These are phyloP conservation scores for Pangasianodon gigas DNA, from an alignment of 2,113 vertebrate species.

Conservation along the genomic window DNA sequence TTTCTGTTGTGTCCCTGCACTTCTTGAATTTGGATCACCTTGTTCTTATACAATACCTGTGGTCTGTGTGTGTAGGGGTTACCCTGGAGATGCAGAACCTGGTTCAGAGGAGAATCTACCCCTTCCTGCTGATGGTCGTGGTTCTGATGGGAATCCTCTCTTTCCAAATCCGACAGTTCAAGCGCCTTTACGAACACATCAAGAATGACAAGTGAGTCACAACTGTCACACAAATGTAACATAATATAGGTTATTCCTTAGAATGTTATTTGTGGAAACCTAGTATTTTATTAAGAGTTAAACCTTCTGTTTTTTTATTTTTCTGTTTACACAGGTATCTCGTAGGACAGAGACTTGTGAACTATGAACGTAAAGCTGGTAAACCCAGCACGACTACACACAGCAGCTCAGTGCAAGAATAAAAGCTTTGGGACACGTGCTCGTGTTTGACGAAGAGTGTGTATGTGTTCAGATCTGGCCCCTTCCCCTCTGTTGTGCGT, in stretches of 20 bases:
- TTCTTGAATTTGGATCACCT: not conserved
- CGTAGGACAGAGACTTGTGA: conserved; percentile 96
- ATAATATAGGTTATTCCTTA: not conserved
- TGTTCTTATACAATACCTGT: not conserved
- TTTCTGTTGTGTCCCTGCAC: not conserved
- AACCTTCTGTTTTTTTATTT: not conserved
- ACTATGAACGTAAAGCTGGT: conserved; percentile 92
- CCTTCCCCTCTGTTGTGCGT: conserved; percentile 38
- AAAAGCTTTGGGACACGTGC: conserved; percentile 40
- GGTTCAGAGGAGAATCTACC: conserved; percentile 96
- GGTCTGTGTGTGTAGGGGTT: conserved; percentile 77
- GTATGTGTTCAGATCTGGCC: not conserved
- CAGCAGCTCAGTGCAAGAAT: conserved; percentile 84
- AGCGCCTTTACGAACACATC: conserved; percentile 99
- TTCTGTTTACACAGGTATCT: conserved; percentile 81
- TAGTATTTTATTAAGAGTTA: not conserved
- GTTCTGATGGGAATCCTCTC: conserved; percentile 93
- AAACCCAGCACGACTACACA: conserved; percentile 80
- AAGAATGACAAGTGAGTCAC: conserved; percentile 96
- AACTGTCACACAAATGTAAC: not conserved
- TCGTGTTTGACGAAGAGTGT: conserved; percentile 45
- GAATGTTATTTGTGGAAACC: not conserved
- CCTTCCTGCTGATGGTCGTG: conserved; percentile 95
- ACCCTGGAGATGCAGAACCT: conserved; percentile 95
- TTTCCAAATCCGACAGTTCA: conserved; percentile 98